Conservation (phyloP, 2,113 vertebrate genomes). For the Albula glossodonta region DNA sequence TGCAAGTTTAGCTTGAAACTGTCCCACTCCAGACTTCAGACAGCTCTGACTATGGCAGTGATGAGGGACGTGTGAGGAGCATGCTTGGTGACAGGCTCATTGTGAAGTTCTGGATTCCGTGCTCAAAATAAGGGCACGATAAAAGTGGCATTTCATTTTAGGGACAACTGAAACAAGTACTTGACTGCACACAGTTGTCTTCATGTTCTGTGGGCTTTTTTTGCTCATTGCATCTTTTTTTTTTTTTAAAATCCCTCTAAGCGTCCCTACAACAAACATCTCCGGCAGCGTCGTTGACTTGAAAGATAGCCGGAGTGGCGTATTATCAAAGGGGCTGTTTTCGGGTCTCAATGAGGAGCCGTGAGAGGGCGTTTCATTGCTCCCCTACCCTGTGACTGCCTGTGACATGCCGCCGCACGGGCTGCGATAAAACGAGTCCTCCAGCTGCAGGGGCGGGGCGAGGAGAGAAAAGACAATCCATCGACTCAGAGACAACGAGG, state of each 20-base stretch:
- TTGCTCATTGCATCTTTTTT: neutral
- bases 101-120: neutral
- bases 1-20: too few relatives aligned
- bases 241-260: neutral
- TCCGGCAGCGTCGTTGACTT: neutral
- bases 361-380: neutral
- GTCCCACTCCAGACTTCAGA: too few relatives aligned
- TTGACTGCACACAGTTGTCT: neutral
- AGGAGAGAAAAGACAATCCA: neutral
- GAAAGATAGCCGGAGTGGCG: neutral
- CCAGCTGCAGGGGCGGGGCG: too few relatives aligned
- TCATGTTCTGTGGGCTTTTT: neutral
- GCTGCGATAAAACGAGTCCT: neutral
- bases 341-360: neutral
- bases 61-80: too few relatives aligned
- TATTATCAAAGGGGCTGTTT: neutral
- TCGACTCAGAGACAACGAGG: neutral
- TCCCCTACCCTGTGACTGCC: neutral
- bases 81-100: too few relatives aligned
- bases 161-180: neutral
- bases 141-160: neutral
- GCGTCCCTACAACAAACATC: neutral
- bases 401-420: neutral
- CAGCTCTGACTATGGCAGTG: too few relatives aligned
- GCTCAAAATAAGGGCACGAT: neutral